Evolutionary conservation across 2,797 vertebrate genomes (phyloP), one percentile per base, ranked within the genome.

Genomic region (Okamejei kenojei): DNA sequence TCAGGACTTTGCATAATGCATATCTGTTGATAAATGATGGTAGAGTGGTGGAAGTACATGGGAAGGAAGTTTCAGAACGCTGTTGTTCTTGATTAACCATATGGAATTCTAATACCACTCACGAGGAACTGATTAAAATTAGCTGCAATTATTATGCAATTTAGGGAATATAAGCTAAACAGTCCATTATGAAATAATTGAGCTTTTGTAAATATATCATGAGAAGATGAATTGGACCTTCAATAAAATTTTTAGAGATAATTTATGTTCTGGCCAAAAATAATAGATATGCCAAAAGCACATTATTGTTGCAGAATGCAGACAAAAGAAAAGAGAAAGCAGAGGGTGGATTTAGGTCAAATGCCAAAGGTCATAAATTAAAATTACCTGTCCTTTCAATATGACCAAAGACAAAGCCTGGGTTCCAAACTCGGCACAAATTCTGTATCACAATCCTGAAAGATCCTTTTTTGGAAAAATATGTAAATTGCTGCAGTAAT

Each of bases 41-140:
- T 17, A 74, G 38, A 26, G 29, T 71, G 19, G 32, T 32, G 71
- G 86, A 90, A 3, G 32, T 32, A 86, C 32, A 19, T 23, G 65
- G 32, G 61, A 71, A 35, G 29, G n/a, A 71, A 71, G 65, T 71
- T 90, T 71, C 1, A 71, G 65, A 90, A 90, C 61, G 7, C 63
- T 90, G 29, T 88, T 88, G 19, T 68, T 38, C n/a, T 90, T 68
- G 32, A 45, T 45, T 71, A 45, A 45, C 35, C 21, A 73, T 7
- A 29, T 45, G 88, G 35, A 90, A 73, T 73, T 38, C 32, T 13
- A 45, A 90, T 92, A 58, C 35, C 6, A 74, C 35, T 38, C 90
- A 92, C n/a, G 38, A 91, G 90, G 35, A 71, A 91, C 68, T 71
- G 68, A 91, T 91, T 91, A 91, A 68, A 91, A 91, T 74, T 91